Evolutionary conservation across 2,888 invertebrate genomes (phyloP).

Genomic region (Apotomis betuletana): DNA sequence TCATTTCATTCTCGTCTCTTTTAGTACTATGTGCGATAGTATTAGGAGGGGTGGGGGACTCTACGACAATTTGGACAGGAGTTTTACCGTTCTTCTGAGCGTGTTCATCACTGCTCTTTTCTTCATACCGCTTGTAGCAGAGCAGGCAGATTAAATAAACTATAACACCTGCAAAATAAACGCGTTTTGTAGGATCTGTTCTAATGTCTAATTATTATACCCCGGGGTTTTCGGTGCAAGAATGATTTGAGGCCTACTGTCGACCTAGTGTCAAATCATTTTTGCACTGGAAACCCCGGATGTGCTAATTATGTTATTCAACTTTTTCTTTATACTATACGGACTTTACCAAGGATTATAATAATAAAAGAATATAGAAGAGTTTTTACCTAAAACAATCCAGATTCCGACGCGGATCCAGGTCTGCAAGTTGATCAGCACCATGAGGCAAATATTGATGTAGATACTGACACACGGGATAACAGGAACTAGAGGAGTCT

Average conservation of each 20-base stretch:
- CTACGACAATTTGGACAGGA: conserved; percentile 72
- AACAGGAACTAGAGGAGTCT: conserved; percentile 93
- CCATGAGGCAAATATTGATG: conserved; percentile 93
- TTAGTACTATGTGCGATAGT: conserved; percentile 61
- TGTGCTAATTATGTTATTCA: no score
- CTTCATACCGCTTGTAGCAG: conserved; percentile 60
- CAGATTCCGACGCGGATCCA: conserved; percentile 94
- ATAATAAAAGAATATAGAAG: no score
- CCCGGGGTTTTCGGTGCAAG: no score
- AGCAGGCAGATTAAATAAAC: conserved; percentile 68
- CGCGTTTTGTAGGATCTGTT: neutral
- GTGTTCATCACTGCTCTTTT: conserved; percentile 55
- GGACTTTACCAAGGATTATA: no score
- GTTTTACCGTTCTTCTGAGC: conserved; percentile 65
- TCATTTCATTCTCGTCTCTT: conserved; percentile 51
- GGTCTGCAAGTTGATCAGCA: conserved; percentile 89
- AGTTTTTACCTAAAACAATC: conserved; percentile 87
- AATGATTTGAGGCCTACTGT: no score
- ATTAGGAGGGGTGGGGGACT: conserved; percentile 72
- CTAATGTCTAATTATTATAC: no score
- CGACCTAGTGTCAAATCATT: no score
- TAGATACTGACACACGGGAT: conserved; percentile 92
- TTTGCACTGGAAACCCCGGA: no score
- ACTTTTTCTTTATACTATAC: no score
- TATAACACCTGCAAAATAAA: conserved; percentile 67